Conservation (phyloP, 2,113 vertebrate genomes). For the Sigmodon hispidus region DNA sequence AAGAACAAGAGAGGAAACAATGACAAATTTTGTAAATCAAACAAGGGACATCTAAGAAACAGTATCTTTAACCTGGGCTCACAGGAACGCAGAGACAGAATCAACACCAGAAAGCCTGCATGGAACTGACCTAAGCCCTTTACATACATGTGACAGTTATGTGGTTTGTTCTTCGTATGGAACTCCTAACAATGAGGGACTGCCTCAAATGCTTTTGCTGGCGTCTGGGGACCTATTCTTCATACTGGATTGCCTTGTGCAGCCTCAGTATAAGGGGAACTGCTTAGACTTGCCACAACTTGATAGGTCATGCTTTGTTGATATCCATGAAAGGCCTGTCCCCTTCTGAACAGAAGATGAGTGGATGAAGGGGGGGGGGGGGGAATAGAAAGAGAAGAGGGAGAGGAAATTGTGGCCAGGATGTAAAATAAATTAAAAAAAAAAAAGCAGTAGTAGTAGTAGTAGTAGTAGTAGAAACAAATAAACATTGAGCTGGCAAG, state of each 20-base stretch:
- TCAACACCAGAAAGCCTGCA: background rate
- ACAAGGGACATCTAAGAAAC: background rate
- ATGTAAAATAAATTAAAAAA: no score
- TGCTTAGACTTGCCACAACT: background rate
- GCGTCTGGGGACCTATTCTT: background rate
- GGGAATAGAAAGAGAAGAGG: background rate
- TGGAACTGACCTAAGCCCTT: background rate
- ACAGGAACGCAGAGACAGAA: background rate
- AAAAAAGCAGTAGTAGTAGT: background rate
- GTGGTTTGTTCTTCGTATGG: background rate
- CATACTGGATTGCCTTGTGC: background rate
- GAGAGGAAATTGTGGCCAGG: background rate
- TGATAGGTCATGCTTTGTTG: background rate
- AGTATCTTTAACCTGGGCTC: background rate
- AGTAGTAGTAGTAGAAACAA: no score
- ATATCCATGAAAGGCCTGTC: background rate
- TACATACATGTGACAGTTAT: background rate
- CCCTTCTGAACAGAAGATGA: background rate
- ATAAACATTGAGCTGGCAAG: background rate
- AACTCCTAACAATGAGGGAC: background rate
- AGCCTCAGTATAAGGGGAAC: background rate
- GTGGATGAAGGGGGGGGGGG: background rate
- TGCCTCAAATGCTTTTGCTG: background rate
- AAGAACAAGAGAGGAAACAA: background rate
- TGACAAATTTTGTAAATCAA: slow-evolving; percentile 23